Evolutionary conservation across 2,888 invertebrate genomes (phyloP), one percentile per base, ranked within the genome.

Genomic region (Habrosyne pyritoides): DNA sequence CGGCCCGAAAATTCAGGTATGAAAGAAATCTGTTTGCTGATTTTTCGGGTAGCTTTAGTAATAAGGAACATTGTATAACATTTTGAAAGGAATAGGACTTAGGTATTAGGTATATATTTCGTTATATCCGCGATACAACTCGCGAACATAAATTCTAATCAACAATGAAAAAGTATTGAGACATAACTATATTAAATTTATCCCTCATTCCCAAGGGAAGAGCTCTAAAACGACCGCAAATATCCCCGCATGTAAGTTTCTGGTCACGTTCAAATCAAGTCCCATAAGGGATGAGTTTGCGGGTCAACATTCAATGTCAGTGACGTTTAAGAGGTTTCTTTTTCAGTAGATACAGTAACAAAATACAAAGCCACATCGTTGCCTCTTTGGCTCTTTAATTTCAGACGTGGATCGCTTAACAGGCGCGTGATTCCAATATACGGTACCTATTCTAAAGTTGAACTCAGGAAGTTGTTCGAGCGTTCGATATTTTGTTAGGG

Each of bases 221-320:
- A 79, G 83, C 75, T 74, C 78, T 81, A 80, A 82, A 84, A 79
- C 73, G 78, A 75, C 76, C 79, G 75, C 73, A 77, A 83, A 81
- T 76, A 79, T 79, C 71, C 71, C 64, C 61, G 63, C 66, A 81
- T 77, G 66, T 75, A 69, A 67, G 87, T 87, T 85, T 50, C 86
- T 22, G 54, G 73, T 83, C 89, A 88, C 89, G 89, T 86, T 58
- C 79, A 69, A 77, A 81, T 81, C 81, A 79, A 76, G 79, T 69
- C 81, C 82, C 82, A 77, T 82, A 84, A 79, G 84, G 80, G 80
- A 81, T 82, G 72, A 79, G 81, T 77, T 79, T 79, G 79, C 67
- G 76, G 77, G 68, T 73, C 78, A 79, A 80, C 81, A 86, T 87
- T 87, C 85, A 86, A 85, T 85, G 83, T 79, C 68, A 77, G 67